phyloP scores from a whole-genome alignment of 37 sponge, comb jelly and placozoan genomes.

The Petrosia ficiformis region DNA sequence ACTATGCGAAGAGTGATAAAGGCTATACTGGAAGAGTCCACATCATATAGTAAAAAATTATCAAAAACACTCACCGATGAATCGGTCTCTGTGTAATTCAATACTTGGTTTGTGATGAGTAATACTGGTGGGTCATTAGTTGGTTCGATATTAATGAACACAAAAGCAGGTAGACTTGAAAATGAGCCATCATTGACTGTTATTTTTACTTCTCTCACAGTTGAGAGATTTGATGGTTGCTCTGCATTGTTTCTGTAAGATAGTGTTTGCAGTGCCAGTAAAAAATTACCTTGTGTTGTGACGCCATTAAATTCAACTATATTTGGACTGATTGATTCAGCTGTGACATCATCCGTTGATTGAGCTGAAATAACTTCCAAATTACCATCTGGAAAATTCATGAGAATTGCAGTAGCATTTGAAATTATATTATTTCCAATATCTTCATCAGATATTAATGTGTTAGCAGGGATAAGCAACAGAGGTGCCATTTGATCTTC shows the following conservation, averaged over 20 bases:
- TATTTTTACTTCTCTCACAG: conserved; percentile 30
- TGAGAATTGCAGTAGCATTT: conserved; percentile 30
- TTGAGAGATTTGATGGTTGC: conserved; percentile 35
- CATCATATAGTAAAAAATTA: conserved; percentile 15
- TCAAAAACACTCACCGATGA: conserved; percentile 18
- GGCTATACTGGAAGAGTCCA: conserved; percentile 30
- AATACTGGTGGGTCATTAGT: conserved; percentile 67
- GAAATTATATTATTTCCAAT: conserved; percentile 19
- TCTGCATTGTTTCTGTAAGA: conserved; percentile 58
- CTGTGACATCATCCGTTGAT: conserved; percentile 23
- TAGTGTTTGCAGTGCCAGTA: conserved; percentile 26
- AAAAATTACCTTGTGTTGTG: too few relatives aligned
- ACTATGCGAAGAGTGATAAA: conserved; percentile 34
- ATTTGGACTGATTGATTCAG: conserved; percentile 31
- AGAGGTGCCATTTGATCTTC: conserved; percentile 5
- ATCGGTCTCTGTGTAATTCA: conserved; percentile 41
- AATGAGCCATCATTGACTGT: conserved; percentile 48
- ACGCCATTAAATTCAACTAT: too few relatives aligned
- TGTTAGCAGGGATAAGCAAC: conserved; percentile 19
- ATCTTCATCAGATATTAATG: conserved; percentile 51
- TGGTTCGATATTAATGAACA: conserved; percentile 28
- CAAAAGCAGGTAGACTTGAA: conserved; percentile 14
- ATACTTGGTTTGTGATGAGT: conserved; percentile 14
- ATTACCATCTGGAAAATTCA: conserved; percentile 40
- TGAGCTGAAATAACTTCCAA: background rate